These are phyloP conservation scores for Bergia puertoricense DNA, from an alignment of 92 coral and sea anemone species.

Conservation along the genomic window DNA sequence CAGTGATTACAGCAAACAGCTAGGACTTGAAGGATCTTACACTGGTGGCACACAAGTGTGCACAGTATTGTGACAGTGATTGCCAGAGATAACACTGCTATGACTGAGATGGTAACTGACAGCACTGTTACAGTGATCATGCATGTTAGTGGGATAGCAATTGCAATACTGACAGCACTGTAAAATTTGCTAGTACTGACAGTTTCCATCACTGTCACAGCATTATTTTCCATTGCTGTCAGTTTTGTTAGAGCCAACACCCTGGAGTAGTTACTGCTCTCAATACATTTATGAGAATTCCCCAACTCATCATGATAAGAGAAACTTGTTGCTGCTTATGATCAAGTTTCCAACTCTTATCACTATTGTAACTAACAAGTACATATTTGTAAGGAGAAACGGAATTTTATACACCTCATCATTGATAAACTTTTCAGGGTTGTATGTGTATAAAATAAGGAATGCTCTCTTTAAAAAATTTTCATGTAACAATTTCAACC, in stretches of 20 bases:
- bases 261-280: neutral
- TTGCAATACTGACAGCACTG: neutral
- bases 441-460: no score
- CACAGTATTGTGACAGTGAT: no score
- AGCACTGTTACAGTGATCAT: neutral
- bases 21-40: neutral
- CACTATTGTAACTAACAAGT: neutral
- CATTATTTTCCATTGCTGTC: neutral
- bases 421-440: neutral
- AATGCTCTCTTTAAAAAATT: neutral
- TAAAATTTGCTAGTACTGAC: neutral
- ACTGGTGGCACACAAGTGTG: no score
- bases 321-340: neutral
- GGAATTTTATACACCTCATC: neutral
- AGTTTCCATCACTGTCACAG: neutral
- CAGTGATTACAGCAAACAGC: neutral
- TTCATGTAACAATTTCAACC: neutral
- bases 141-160: neutral
- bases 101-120: conserved; percentile 7
- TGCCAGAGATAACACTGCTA: neutral
- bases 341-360: conserved; percentile 4
- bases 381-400: neutral
- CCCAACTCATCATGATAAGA: neutral
- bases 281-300: neutral
- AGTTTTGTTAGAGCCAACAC: neutral